A percentile compares a stretch with the other conserved stretches of the same genome.
phyloP scores from a whole-genome alignment of 2,888 invertebrate species.

The Zelleria hepariella region DNA sequence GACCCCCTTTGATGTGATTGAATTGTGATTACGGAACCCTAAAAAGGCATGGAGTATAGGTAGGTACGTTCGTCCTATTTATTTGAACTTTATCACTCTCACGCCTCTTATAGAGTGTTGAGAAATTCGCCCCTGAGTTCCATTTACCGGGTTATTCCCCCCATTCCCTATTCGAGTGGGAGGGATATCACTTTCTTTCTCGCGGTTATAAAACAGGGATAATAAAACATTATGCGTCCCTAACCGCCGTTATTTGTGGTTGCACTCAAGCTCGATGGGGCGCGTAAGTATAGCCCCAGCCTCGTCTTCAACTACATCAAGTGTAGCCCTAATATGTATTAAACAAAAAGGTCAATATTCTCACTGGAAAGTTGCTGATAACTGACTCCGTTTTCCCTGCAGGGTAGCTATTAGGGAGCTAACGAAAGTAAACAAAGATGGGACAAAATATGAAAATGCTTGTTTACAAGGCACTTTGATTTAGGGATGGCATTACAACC shows the following conservation, averaged over 20 bases:
- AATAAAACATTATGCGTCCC: slow-evolving; percentile 62
- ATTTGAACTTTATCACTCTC: too few relatives aligned
- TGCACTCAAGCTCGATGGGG: slow-evolving; percentile 43
- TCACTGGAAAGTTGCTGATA: background rate
- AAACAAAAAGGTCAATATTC: background rate
- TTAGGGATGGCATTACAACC: background rate
- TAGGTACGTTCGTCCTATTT: too few relatives aligned
- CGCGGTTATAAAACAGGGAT: slow-evolving; percentile 54
- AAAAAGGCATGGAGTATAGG: too few relatives aligned
- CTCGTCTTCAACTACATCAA: background rate
- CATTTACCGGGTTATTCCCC: slow-evolving; percentile 9
- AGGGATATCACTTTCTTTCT: slow-evolving; percentile 55
- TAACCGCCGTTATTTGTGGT: slow-evolving; percentile 48
- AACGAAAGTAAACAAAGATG: background rate
- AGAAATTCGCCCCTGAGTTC: slow-evolving; percentile 8
- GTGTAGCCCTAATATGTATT: background rate
- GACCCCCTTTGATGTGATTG: too few relatives aligned
- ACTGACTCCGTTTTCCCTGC: too few relatives aligned
- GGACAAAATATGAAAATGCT: background rate
- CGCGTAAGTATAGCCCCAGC: slow-evolving; percentile 11
- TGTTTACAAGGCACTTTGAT: background rate
- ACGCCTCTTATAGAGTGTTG: slow-evolving; percentile 12
- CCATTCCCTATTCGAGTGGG: slow-evolving; percentile 33
- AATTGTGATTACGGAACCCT: too few relatives aligned
- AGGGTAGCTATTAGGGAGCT: background rate